Conservation (phyloP, 2,888 invertebrate genomes). For the Drosophila colorata region DNA sequence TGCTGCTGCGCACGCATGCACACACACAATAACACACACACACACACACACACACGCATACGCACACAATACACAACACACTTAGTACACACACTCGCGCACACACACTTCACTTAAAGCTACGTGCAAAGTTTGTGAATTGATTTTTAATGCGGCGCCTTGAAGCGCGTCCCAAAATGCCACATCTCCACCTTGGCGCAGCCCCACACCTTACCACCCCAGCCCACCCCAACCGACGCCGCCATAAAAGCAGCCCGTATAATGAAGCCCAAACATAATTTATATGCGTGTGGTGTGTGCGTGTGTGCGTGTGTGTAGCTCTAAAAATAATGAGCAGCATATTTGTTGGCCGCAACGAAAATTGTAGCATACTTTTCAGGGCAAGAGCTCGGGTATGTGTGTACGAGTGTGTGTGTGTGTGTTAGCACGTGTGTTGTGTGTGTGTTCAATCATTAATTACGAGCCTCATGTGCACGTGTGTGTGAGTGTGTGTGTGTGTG, state of each 20-base stretch:
- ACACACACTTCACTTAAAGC: conserved; percentile 41
- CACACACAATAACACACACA: conserved; percentile 7
- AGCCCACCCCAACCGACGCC: background rate
- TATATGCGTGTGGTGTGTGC: conserved; percentile 48
- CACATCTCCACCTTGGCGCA: background rate
- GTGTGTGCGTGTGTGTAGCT: conserved; percentile 28
- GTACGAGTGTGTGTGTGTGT: background rate
- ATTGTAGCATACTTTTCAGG: conserved; percentile 68
- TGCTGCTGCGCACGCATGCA: conserved; percentile 17
- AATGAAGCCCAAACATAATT: conserved; percentile 78
- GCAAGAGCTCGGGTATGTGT: conserved; percentile 7
- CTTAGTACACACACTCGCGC: conserved; percentile 15
- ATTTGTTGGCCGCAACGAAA: conserved; percentile 69
- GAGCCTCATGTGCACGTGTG: conserved; percentile 13
- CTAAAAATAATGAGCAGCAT: conserved; percentile 78
- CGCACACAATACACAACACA: conserved; percentile 15
- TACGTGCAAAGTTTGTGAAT: conserved; percentile 77
- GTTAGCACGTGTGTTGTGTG: conserved; percentile 13
- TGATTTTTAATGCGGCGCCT: conserved; percentile 76
- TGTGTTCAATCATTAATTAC: conserved; percentile 74
- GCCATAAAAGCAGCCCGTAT: conserved; percentile 52
- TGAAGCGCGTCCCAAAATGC: conserved; percentile 51
- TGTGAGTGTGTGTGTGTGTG: conserved; percentile 17
- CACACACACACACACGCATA: conserved; percentile 13
- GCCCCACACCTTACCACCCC: no score